These are phyloP conservation scores for Bradynema listronoti DNA, from an alignment of 1,140 invertebrate genomes.

Conservation along the genomic window DNA sequence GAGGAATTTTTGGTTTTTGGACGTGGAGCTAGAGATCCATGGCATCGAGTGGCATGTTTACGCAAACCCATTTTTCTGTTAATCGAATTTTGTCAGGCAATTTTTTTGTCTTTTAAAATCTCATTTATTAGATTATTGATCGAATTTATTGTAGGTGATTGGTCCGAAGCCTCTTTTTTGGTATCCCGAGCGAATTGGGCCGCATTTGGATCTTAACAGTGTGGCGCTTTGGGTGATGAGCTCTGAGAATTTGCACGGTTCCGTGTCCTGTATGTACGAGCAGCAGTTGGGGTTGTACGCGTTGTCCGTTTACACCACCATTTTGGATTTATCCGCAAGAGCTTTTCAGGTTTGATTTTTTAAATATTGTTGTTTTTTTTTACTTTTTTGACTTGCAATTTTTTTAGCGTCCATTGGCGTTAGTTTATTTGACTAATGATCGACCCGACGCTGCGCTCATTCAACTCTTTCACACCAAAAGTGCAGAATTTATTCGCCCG, in stretches of 20 bases:
- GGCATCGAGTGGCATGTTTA: conserved; percentile 34
- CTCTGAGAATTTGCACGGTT: conserved; percentile 48
- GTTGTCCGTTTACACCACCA: conserved; percentile 40
- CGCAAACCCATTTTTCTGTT: conserved; percentile 30
- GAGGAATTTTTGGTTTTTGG: conserved; percentile 44
- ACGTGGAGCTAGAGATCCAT: conserved; percentile 29
- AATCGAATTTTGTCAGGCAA: conserved; percentile 42
- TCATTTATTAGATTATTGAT: too few relatives aligned
- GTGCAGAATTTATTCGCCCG: conserved; percentile 28
- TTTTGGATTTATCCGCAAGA: conserved; percentile 44
- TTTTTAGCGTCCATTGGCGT: conserved; percentile 48
- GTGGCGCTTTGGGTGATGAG: conserved; percentile 49
- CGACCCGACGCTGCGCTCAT: conserved; percentile 24
- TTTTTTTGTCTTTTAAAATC: conserved; percentile 25
- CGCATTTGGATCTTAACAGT: conserved; percentile 35
- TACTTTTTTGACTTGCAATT: not conserved
- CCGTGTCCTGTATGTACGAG: conserved; percentile 35
- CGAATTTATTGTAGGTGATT: conserved; percentile 23
- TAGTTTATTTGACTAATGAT: conserved; percentile 35
- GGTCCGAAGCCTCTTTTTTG: conserved; percentile 29
- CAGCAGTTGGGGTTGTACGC: conserved; percentile 42
- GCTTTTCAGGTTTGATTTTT: conserved; percentile 41
- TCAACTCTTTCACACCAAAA: conserved; percentile 19
- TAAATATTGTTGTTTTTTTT: not conserved
- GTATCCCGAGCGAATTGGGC: conserved; percentile 27